These are phyloP conservation scores for Micrasema longulum DNA, from an alignment of 1,140 invertebrate genomes.

Conservation along the genomic window DNA sequence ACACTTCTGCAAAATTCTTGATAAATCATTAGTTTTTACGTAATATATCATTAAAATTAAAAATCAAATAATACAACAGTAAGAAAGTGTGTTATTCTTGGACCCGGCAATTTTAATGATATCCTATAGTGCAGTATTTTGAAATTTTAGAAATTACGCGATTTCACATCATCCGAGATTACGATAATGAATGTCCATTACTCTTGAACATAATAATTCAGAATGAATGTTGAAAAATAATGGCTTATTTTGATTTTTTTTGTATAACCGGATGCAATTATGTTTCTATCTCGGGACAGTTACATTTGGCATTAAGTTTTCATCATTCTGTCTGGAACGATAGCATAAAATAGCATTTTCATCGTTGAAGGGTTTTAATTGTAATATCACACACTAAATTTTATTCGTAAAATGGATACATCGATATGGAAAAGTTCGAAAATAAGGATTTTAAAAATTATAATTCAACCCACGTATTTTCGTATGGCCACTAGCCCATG, in stretches of 20 bases:
- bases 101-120: constrained; percentile 8
- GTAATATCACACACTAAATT: too few species aligned
- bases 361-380: too few species aligned
- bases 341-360: too few species aligned
- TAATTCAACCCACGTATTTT: constrained; percentile 44
- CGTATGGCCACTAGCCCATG: neutral
- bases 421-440: constrained; percentile 49
- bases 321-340: too few species aligned
- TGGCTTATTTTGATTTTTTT: neutral
- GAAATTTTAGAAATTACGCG: neutral
- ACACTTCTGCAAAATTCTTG: too few species aligned
- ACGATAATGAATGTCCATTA: neutral
- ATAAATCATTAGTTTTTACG: too few species aligned
- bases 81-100: neutral
- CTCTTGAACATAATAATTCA: neutral
- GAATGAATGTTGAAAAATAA: neutral
- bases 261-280: constrained; percentile 17
- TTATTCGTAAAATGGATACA: constrained; percentile 24
- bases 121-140: constrained; percentile 1
- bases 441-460: constrained; percentile 54
- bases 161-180: constrained; percentile 3
- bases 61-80: too few species aligned
- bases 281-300: neutral
- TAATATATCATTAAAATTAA: too few species aligned
- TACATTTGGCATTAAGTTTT: neutral